Conservation (phyloP, 2,797 vertebrate genomes). For the Chloroceryle amazona region DNA sequence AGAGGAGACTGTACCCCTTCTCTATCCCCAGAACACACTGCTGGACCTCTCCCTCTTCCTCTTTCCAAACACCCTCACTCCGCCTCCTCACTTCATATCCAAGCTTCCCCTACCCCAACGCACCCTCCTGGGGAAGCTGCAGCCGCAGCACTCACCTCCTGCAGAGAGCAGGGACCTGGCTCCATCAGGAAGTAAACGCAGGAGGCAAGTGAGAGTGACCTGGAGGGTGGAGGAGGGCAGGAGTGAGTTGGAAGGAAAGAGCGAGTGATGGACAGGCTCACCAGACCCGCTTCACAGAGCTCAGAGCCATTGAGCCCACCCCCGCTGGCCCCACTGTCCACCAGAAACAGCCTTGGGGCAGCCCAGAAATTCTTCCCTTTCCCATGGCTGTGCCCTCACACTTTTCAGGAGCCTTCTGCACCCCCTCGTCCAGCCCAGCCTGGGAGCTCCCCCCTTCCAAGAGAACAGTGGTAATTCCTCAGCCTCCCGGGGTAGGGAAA, state of each 20-base stretch:
- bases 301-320: not conserved
- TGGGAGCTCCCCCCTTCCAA: not conserved
- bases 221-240: no score
- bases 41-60: not conserved
- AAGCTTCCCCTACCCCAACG: not conserved
- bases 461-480: not conserved
- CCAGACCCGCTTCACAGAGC: not conserved
- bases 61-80: no score
- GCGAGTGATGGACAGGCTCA: not conserved
- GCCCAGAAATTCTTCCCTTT: not conserved
- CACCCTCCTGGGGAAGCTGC: not conserved
- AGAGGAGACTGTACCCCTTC: not conserved
- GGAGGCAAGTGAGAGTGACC: not conserved
- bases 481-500: rapidly evolving
- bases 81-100: not conserved
- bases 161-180: not conserved
- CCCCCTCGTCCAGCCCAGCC: not conserved
- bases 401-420: not conserved
- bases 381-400: not conserved
- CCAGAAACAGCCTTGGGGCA: not conserved
- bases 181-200: rapidly evolving
- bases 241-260: not conserved
- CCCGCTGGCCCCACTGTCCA: no score
- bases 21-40: not conserved
- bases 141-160: rapidly evolving